A percentile compares a stretch with the other conserved stretches of the same genome.
phyloP scores from a whole-genome alignment of 2,113 vertebrate genomes.

The Anser brachyrhynchus region DNA sequence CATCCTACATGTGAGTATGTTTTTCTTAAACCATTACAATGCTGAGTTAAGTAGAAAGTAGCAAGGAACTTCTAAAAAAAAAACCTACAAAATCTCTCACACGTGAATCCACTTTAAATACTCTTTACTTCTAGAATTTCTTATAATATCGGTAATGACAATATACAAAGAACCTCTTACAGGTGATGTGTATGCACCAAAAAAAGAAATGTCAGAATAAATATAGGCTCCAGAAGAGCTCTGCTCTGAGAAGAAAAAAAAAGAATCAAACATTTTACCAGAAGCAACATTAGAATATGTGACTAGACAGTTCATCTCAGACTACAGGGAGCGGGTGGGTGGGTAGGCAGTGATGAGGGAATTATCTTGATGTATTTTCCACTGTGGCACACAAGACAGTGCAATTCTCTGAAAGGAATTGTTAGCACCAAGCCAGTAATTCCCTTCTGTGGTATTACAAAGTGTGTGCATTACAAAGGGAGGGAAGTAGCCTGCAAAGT shows the following conservation, averaged over 20 bases:
- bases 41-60: constrained; percentile 20
- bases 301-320: constrained; percentile 54
- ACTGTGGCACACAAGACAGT: background rate
- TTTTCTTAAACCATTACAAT: constrained; percentile 31
- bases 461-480: background rate
- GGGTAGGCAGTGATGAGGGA: constrained; percentile 42
- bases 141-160: background rate
- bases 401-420: constrained; percentile 48
- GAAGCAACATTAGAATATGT: constrained; percentile 41
- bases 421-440: constrained; percentile 18
- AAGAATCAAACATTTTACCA: constrained; percentile 36
- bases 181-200: background rate
- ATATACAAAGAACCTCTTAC: background rate
- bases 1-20: background rate
- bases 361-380: constrained; percentile 43
- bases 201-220: constrained; percentile 48
- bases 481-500: background rate
- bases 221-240: constrained; percentile 44
- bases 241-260: background rate
- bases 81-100: background rate
- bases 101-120: constrained; percentile 8
- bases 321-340: constrained; percentile 27
- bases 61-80: constrained; percentile 15
- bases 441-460: constrained; percentile 45
- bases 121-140: background rate